phyloP scores from a whole-genome alignment of 2,113 vertebrate species.

The Silurus meridionalis region DNA sequence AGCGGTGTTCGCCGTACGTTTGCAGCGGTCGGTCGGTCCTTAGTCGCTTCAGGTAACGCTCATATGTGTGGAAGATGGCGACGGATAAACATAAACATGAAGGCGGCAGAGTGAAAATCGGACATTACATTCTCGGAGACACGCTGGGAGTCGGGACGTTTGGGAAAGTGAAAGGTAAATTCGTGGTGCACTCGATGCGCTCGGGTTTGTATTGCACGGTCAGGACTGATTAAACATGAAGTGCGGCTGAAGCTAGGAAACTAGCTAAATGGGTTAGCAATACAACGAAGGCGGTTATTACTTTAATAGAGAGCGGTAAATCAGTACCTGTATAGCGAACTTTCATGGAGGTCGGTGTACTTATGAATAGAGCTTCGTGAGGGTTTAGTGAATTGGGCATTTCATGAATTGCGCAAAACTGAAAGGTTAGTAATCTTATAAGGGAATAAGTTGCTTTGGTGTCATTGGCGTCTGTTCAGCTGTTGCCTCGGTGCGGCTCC shows the following conservation, averaged over 20 bases:
- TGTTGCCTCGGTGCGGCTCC: not conserved
- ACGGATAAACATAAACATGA: conserved; percentile 94
- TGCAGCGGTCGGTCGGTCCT: not conserved
- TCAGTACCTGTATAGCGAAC: not conserved
- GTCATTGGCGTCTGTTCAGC: not conserved
- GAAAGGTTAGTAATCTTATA: not conserved
- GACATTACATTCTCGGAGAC: conserved; percentile 93
- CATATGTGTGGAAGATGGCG: conserved; percentile 88
- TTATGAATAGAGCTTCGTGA: too few relatives aligned
- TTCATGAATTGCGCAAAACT: not conserved
- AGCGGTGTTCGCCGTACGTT: not conserved
- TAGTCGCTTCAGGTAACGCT: conserved; percentile 73
- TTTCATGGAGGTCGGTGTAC: not conserved
- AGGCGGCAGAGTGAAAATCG: conserved; percentile 95
- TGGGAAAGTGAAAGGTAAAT: conserved; percentile 94
- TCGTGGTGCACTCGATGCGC: not conserved
- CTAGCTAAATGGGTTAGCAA: conserved; percentile 15
- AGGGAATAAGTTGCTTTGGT: not conserved
- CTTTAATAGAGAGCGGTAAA: not conserved
- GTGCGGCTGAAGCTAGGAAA: not conserved
- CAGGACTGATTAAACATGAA: not conserved
- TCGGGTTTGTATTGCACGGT: not conserved
- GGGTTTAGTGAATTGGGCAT: too few relatives aligned
- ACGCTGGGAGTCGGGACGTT: conserved; percentile 96
- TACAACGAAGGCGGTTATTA: not conserved